Evolutionary conservation across 2,113 vertebrate species (phyloP), one percentile per base, ranked within the genome.

Genomic region (Semnornis frantzii): DNA sequence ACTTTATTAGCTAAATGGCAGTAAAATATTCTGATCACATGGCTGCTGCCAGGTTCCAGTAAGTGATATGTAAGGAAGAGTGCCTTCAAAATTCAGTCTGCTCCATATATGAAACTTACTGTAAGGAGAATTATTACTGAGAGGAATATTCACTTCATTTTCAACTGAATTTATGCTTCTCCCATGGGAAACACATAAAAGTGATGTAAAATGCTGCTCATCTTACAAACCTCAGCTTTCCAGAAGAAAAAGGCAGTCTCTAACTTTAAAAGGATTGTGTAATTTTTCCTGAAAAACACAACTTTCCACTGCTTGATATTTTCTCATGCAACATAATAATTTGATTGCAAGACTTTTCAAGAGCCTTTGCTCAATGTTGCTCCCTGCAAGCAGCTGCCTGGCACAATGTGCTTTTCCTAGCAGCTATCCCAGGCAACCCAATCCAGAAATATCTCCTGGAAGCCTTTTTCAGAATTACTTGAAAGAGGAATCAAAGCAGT

Each of bases 281-380:
- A 81, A 78, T 68, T 94, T 96, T 94, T 85, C 95, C 93, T 94
- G 91, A 94, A 94, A 95, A 95, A 85, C 87, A 85, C 54, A 87
- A 75, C 50, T 94, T 91, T 85, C 75, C 0, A 0, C 79, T 74
- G 57, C 60, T 78, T 3, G 14, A 21, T 79, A 85, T 85, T 94
- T 94, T 96, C 74, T 81, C 83, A 94, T 70, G 81, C 86, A 84
- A 72, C 52, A 20, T 21, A 82, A 15, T 48, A 69, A 92, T 37
- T 50, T 55, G 44, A 48, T 4, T 39, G 82, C 79, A 94, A 64
- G 92, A 80, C 79, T 71, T 82, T 82, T 54, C n/a, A 80, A 82
- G 59, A 74, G 34, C 8, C 42, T 85, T 46, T 44, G 88, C 39
- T 81, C 74, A 85, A 83, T 58, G 23, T 13, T 0, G 5, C 70